These are phyloP conservation scores for Esperia sulphurella DNA, from an alignment of 2,888 invertebrate genomes.

Conservation along the genomic window DNA sequence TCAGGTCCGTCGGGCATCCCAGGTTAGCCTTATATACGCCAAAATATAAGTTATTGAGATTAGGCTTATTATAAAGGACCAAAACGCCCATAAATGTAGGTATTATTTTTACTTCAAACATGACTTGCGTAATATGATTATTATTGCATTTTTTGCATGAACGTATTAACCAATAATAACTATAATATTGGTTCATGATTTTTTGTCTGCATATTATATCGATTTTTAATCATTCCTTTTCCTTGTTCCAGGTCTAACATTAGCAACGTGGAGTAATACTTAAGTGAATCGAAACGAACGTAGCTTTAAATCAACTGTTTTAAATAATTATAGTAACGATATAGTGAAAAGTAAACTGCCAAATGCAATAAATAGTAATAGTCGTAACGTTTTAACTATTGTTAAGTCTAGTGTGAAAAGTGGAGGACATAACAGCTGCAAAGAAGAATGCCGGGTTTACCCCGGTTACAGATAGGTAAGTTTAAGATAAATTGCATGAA, in stretches of 20 bases:
- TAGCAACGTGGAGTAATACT: conserved; percentile 19
- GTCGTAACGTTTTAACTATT: conserved; percentile 22
- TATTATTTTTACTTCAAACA: no score
- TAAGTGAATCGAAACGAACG: conserved; percentile 20
- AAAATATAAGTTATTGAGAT: no score
- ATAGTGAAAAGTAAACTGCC: conserved; percentile 21
- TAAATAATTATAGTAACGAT: neutral
- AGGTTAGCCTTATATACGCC: no score
- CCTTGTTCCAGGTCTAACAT: conserved; percentile 61
- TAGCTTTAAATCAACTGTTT: neutral
- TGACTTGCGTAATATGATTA: no score
- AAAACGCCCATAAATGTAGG: no score
- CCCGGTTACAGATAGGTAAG: conserved; percentile 69
- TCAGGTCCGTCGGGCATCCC: no score
- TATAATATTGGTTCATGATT: neutral
- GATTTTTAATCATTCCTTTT: conserved; percentile 12
- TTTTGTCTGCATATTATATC: neutral
- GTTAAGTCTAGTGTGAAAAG: conserved; percentile 50
- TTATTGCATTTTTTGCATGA: no score
- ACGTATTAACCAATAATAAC: no score
- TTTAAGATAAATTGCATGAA: neutral
- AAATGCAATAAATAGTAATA: conserved; percentile 24
- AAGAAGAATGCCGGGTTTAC: conserved; percentile 56
- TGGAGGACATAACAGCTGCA: conserved; percentile 56
- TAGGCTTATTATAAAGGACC: no score